Base-by-base conservation (phyloP, 2,888 invertebrate species). In the Resseliella maxima region DNA sequence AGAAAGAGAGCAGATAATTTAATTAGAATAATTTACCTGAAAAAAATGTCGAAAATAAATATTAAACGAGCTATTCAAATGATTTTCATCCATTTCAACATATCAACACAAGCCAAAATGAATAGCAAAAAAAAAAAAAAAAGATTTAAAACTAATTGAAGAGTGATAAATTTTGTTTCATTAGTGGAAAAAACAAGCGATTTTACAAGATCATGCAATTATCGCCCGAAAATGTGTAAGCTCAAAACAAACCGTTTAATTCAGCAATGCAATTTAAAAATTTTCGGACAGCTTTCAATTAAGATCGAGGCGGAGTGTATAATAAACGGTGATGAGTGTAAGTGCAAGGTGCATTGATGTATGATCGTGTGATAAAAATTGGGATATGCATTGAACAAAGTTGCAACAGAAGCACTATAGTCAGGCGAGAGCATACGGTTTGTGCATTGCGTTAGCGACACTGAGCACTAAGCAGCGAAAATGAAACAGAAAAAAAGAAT, bases 391-490 rank as follows among this genome's bases (percentile, higher is more conserved):
- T 38, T 38, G 41, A 59, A 59, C 10, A 59, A 59, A 59, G 24
- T 59, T 59, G 24, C 59, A 83, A 83, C 72, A 72, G 24, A 36
- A 38, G 83, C 38, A 83, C 81, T 31, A n/a, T 54, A 15, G 1
- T 24, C 27, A 64, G 41, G 83, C 36, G n/a, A 10, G 12, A 83
- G 38, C 83, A 38, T 83, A 24, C 83, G 83, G 38, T n/a, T 36
- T 59, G n/a, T 83, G 83, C 38, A 83, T 83, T 83, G 83, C 83
- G 83, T 83, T 38, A 83, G 38, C 83, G 83, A 83, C 83, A 83
- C 83, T 59, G 59, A 59, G 10, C n/a, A 59, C 24, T 2, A 59
- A 59, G n/a, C n/a, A n/a, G n/a, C n/a, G n/a, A n/a, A n/a, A n/a
- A n/a, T n/a, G n/a, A n/a, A n/a, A n/a, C n/a, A n/a, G n/a, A n/a